Evolutionary conservation across 2,113 vertebrate genomes (phyloP).

Genomic region (Conger conger): DNA sequence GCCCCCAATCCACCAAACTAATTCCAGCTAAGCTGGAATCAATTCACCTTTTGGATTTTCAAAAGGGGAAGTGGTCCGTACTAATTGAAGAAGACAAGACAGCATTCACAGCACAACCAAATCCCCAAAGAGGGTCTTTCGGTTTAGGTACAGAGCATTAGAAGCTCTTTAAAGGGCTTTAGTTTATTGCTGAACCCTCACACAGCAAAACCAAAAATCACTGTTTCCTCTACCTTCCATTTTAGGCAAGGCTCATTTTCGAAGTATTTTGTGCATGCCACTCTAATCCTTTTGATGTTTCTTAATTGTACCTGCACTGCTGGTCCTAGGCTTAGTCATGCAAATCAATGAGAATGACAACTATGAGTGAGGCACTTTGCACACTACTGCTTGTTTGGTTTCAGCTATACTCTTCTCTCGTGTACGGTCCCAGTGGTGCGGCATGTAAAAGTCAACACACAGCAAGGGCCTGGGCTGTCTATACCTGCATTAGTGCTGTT

Average conservation of each 20-base stretch:
- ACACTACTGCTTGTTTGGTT: slow-evolving; percentile 45
- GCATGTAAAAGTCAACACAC: slow-evolving; percentile 46
- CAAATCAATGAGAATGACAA: slow-evolving; percentile 9
- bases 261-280: slow-evolving; percentile 12
- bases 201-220: slow-evolving; percentile 9
- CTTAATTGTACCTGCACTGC: slow-evolving; percentile 29
- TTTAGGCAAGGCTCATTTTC: slow-evolving; percentile 2
- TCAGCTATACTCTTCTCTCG: slow-evolving; percentile 42
- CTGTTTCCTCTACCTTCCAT: slow-evolving; percentile 28
- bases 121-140: slow-evolving; percentile 6
- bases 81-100: slow-evolving; percentile 27
- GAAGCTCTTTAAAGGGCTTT: slow-evolving; percentile 3
- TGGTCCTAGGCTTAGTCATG: slow-evolving; percentile 20
- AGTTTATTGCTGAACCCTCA: neutral
- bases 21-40: slow-evolving; percentile 1
- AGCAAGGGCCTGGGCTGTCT: slow-evolving; percentile 31
- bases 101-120: slow-evolving; percentile 19
- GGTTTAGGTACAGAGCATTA: neutral
- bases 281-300: slow-evolving; percentile 16
- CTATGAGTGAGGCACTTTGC: slow-evolving; percentile 44
- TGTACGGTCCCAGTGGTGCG: slow-evolving; percentile 43
- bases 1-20: neutral
- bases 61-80: slow-evolving; percentile 28
- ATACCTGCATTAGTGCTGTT: slow-evolving; percentile 23
- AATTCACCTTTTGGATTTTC: slow-evolving; percentile 14